Percentiles rank a stretch among this genome's conserved stretches.
These are phyloP conservation scores for Limnothrissa miodon DNA, from an alignment of 2,113 vertebrate species.

Conservation along the genomic window DNA sequence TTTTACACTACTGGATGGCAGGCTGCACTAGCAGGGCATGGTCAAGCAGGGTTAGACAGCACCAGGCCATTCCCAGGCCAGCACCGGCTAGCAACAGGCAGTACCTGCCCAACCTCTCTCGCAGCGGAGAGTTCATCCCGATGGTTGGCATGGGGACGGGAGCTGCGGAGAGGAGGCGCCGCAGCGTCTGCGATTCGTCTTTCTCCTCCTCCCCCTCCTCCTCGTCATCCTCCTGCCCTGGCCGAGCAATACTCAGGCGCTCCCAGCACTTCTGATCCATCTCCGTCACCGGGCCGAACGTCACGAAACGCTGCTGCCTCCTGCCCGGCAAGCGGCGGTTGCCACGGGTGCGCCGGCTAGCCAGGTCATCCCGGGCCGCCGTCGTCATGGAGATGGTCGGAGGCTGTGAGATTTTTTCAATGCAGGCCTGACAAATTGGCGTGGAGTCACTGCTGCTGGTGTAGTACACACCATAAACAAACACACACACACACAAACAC, in stretches of 20 bases:
- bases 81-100: slow-evolving; percentile 18
- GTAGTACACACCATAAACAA: slow-evolving; percentile 34
- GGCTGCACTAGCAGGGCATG: background rate
- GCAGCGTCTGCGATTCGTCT: slow-evolving; percentile 62
- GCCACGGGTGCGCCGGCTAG: slow-evolving; percentile 70
- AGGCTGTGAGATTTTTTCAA: slow-evolving; percentile 66
- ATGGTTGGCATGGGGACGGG: slow-evolving; percentile 70
- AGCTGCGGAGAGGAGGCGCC: slow-evolving; percentile 68
- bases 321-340: slow-evolving; percentile 68
- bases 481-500: slow-evolving; percentile 35
- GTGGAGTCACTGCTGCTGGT: slow-evolving; percentile 63
- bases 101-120: slow-evolving; percentile 71
- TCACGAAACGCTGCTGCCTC: slow-evolving; percentile 83
- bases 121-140: slow-evolving; percentile 67
- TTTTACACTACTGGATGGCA: background rate
- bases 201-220: slow-evolving; percentile 39
- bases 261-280: slow-evolving; percentile 82
- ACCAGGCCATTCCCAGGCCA: background rate
- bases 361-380: slow-evolving; percentile 69
- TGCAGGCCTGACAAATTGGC: slow-evolving; percentile 70
- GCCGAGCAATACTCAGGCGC: slow-evolving; percentile 73
- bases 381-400: slow-evolving; percentile 68
- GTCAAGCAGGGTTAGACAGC: slow-evolving; percentile 8
- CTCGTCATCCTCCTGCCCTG: slow-evolving; percentile 58
- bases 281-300: slow-evolving; percentile 93